Base-by-base conservation (phyloP, 1,140 invertebrate species). In the Drosophila sechellia region DNA sequence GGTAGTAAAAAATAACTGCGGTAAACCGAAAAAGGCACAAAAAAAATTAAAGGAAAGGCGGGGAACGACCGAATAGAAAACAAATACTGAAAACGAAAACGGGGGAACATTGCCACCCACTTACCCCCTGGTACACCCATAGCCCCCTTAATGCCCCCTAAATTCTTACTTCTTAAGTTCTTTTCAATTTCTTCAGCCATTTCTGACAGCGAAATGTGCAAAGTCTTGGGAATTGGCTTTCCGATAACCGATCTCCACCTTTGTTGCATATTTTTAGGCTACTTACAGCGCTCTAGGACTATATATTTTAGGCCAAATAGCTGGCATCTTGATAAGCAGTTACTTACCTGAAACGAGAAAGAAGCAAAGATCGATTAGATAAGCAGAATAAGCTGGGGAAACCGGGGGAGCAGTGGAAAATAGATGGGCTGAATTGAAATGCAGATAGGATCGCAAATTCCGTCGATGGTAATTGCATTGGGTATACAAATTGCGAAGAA, bases 1-100 rank as follows among this genome's bases (percentile, higher is more conserved):
- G 79, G 84, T 89, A 87, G 84, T 87, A 87, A 87, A 89, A 87
- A 89, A 89, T 90, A 89, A 84, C 84, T 89, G 84, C 84, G 84
- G 84, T 89, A 89, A 89, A 90, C 84, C 84, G 65, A 89, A 89
- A 86, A 89, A 89, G 79, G 79, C 84, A 87, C 83, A 89, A 89
- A 87, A 87, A 87, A 86, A 84, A 63, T 69, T 61, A 42, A 72
- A 59, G 75, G 76, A 66, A 73, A 57, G 60, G 79, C 76, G 81
- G 81, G 75, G 64, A 68, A 68, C 64, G 60, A 68, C 64, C 64
- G 64, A 87, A 60, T 76, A 74, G 63, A 68, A 76, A 77, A 77
- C 50, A 77, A 70, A 70, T 70, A 75, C 73, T 77, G 70, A 84
- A 81, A 77, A 81, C 70, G 81, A 83, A 81, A 86, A 83, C 69